Base-by-base conservation (phyloP, 2,113 vertebrate genomes). In the Vireo altiloquus region DNA sequence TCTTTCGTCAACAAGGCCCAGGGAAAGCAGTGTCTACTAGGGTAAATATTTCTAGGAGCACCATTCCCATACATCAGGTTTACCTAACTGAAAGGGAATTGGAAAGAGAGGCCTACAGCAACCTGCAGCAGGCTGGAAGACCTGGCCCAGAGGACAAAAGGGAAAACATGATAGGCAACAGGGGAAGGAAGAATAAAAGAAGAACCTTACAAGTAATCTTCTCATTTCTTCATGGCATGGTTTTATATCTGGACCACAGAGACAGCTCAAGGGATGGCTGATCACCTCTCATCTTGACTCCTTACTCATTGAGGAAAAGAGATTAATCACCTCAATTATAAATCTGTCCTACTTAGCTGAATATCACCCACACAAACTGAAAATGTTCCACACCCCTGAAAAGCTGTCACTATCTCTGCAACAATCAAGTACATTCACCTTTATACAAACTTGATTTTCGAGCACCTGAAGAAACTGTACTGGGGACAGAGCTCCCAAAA, bases 111-210 rank as follows among this genome's bases (percentile, higher is more conserved):
- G 14, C 25, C 49, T 42, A 50, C 14, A 57, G 40, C 47, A 80
- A 69, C 42, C 33, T 30, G 52, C 21, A 47, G 52, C 39, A 78
- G 35, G 17, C 35, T 84, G 35, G 19, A 81, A 42, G 40, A 82
- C 16, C 27, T 40, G 33, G 35, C 27, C 44, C 8, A 9, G 22
- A 61, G 9, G 53, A 56, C 20, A 53, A 44, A 80, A 39, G 19
- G 11, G 25, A 59, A 66, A 90, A 74, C 1, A 0, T 1, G 1
- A 65, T 0, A 76, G 35, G 33, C 25, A 59, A 80, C 18, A 20
- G 16, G 5, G 30, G 22, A 9, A 88, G 72, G 57, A 56, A n/a
- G 12, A 69, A 77, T 18, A 60, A 60, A 63, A 74, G 35, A 31
- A 68, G 44, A 82, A 46, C 22, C 25, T 78, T 52, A 53, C 33